phyloP scores from a whole-genome alignment of 1,140 invertebrate species.

The Macrosteles quadrilineatus region DNA sequence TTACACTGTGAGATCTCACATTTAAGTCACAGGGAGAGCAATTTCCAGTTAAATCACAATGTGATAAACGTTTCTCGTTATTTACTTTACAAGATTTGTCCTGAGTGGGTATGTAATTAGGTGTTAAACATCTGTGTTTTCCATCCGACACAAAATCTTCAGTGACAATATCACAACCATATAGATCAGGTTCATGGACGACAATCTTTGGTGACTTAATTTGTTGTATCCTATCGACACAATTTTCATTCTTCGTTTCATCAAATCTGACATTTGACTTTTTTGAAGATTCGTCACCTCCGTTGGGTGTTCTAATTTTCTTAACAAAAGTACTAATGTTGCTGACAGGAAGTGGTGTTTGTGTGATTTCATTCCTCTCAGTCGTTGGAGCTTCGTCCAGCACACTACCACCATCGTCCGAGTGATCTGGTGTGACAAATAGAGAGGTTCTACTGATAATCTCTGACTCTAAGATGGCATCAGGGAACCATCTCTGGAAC shows the following conservation, averaged over 20 bases:
- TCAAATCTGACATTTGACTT: background rate
- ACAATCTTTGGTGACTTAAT: constrained; percentile 2
- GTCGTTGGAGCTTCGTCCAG: background rate
- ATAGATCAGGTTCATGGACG: constrained; percentile 7
- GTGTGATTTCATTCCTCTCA: background rate
- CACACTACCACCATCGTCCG: background rate
- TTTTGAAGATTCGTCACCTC: background rate
- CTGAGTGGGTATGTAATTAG: background rate
- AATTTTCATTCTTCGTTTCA: background rate
- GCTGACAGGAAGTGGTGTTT: too few relatives aligned
- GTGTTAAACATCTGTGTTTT: background rate
- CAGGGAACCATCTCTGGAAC: constrained; percentile 46
- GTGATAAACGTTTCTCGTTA: background rate
- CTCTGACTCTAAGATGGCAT: constrained; percentile 31
- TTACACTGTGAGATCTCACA: background rate
- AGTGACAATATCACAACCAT: constrained; percentile 15
- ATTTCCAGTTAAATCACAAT: background rate
- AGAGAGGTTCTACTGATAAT: background rate
- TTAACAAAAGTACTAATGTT: constrained; percentile 21
- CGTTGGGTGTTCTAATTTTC: background rate
- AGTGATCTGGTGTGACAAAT: background rate
- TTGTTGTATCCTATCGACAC: background rate
- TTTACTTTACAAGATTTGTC: constrained; percentile 1
- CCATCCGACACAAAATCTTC: background rate
- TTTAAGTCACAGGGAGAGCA: background rate